phyloP scores from a whole-genome alignment of 2,797 vertebrate species.

The Argya squamiceps region DNA sequence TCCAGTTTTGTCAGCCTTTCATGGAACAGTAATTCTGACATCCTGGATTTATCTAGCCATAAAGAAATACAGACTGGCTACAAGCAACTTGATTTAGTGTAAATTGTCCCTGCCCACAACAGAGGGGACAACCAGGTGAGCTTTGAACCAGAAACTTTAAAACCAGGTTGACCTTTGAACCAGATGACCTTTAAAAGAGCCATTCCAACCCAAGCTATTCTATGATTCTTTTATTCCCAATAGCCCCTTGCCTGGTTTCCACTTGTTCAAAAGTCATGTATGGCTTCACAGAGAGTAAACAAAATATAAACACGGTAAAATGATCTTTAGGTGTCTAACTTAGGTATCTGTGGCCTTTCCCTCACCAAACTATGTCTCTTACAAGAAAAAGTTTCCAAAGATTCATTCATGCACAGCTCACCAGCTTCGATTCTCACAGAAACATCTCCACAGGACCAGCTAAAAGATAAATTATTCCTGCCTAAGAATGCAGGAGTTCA shows the following conservation, averaged over 20 bases:
- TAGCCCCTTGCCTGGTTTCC: not conserved
- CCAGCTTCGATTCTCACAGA: rapidly evolving
- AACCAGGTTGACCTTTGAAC: not conserved
- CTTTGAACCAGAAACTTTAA: not conserved
- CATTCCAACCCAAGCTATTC: rapidly evolving
- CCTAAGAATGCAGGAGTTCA: not conserved
- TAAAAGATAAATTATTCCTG: not conserved
- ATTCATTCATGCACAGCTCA: not conserved
- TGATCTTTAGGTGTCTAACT: not conserved
- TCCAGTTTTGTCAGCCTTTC: not conserved
- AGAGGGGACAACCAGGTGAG: not conserved
- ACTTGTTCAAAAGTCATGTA: not conserved
- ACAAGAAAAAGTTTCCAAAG: not conserved
- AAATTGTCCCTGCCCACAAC: not conserved
- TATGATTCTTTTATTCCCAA: not conserved
- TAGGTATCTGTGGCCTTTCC: not conserved
- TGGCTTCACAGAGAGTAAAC: not conserved
- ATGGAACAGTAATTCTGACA: not conserved
- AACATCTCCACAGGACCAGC: not conserved
- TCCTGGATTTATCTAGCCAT: not conserved
- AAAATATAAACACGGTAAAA: not conserved
- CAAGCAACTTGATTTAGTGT: not conserved
- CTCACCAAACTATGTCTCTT: not conserved
- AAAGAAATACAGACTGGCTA: not conserved
- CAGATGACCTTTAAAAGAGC: not conserved